Evolutionary conservation across 2,797 vertebrate species (phyloP), one percentile per base, ranked within the genome.

Genomic region (Myotis daubentonii): DNA sequence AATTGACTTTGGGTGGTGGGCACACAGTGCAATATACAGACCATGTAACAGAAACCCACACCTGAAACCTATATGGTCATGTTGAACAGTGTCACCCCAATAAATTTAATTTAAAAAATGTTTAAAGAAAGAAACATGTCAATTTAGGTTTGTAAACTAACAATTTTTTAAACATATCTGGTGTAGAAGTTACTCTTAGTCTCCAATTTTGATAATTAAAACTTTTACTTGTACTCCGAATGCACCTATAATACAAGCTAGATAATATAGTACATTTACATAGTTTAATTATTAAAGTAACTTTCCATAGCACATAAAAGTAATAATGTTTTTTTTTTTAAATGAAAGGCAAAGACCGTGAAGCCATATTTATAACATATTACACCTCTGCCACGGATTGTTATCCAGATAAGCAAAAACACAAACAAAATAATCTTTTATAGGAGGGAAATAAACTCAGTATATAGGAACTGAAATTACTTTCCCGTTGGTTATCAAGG

Each of bases 361-460:
- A 20, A 49, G 3, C 74, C 55, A 30, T 78, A 6, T 70, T 96
- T 92, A 91, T 22, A 88, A 41, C 13, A 19, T 74, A 23, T 70
- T 71, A 33, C 23, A 90, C 30, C 44, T 91, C 49, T 95, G 0
- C 8, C 11, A 89, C 2, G 13, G 53, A 88, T 28, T 88, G 20
- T 86, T 28, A 51, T 93, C n/a, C 3, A 41, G 8, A 86, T 28
- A 68, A 94, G 25, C 89, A 93, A 92, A 76, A 68, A 86, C 88
- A 76, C 30, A 85, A 71, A 57, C 4, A 70, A 93, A 79, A 81
- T 10, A 28, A 75, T 76, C 38, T 96, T 95, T 97, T 25, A 33
- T 1, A 60, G 11, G 70, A 25, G 25, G 4, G 74, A 91, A 89
- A 19, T 9, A 76, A 79, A 72, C 23, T 92, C 90, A 78, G 11